phyloP scores from a whole-genome alignment of 1,140 invertebrate genomes.

The Caenorhabditis inopinata region DNA sequence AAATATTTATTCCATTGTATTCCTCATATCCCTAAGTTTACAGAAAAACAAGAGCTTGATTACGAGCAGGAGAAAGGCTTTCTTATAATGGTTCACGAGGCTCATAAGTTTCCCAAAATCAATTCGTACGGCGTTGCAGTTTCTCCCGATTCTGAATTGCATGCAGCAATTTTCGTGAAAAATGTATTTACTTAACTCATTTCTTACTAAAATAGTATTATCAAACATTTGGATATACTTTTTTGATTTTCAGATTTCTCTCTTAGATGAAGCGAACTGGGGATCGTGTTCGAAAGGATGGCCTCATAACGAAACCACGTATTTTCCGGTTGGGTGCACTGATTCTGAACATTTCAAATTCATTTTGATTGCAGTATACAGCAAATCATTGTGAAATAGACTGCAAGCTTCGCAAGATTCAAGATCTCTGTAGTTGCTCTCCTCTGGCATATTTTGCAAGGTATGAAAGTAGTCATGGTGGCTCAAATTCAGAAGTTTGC shows the following conservation, averaged over 20 bases:
- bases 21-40: not conserved
- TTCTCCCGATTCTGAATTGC: not conserved
- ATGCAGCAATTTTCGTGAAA: not conserved
- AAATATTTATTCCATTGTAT: too few relatives aligned
- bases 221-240: too few relatives aligned
- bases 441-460: constrained; percentile 13
- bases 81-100: not conserved
- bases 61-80: not conserved
- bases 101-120: not conserved
- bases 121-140: not conserved
- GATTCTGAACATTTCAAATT: not conserved
- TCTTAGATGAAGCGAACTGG: constrained; percentile 35
- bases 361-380: constrained; percentile 30
- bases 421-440: constrained; percentile 30
- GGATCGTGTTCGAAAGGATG: constrained; percentile 36
- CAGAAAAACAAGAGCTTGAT: not conserved
- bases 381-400: constrained; percentile 37
- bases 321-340: not conserved
- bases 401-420: constrained; percentile 3
- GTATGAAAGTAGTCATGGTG: not conserved
- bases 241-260: constrained; percentile 29
- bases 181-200: too few relatives aligned
- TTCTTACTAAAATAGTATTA: too few relatives aligned
- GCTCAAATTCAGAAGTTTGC: not conserved
- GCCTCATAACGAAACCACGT: not conserved